A percentile compares a stretch with the other conserved stretches of the same genome.
These are phyloP conservation scores for Petroica traversi DNA, from an alignment of 2,113 vertebrate genomes.

Conservation along the genomic window DNA sequence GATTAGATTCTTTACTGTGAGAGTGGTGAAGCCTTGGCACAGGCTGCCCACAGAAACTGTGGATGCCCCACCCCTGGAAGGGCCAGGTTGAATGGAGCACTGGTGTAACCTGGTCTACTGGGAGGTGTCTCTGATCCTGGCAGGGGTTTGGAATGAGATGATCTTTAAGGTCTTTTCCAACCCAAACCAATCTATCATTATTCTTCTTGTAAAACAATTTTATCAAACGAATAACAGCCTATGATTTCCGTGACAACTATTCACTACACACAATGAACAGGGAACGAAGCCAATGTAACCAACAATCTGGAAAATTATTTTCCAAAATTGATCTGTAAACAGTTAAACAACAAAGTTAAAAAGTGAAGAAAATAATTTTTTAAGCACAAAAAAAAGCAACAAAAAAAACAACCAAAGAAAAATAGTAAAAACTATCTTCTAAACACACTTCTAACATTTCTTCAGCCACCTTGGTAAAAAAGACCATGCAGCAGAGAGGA, in stretches of 20 bases:
- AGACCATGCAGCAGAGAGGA: neutral
- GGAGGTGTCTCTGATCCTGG: neutral
- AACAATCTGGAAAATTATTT: neutral
- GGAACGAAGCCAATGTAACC: neutral
- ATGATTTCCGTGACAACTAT: neutral
- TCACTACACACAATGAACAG: neutral
- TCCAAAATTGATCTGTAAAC: neutral
- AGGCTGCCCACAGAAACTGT: neutral
- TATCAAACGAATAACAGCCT: neutral
- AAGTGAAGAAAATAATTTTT: too few relatives aligned
- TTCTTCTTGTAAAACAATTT: neutral
- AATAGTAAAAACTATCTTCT: neutral
- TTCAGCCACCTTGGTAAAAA: neutral
- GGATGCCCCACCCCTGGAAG: neutral
- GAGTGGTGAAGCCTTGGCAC: neutral
- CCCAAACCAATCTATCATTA: neutral
- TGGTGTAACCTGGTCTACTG: neutral
- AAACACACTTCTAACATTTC: neutral
- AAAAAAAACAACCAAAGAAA: too few relatives aligned
- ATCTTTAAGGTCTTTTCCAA: neutral
- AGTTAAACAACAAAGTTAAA: neutral
- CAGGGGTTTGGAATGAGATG: neutral
- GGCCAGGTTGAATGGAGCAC: neutral
- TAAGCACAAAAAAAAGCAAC: too few relatives aligned
- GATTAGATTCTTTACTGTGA: neutral